Conservation (phyloP, 2,888 invertebrate species). For the Chironomus tentans region DNA sequence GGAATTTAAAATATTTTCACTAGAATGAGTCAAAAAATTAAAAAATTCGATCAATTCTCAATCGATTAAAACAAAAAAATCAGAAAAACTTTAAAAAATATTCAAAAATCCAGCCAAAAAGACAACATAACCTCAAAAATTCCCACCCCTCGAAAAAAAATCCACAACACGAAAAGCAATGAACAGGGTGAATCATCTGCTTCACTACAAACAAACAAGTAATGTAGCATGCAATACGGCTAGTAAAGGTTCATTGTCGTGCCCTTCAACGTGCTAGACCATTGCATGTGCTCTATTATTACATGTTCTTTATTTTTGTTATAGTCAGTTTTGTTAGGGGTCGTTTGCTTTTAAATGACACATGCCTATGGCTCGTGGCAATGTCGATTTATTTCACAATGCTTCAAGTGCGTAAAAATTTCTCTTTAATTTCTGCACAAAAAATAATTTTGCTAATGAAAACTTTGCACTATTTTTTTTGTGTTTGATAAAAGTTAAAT, state of each 20-base stretch:
- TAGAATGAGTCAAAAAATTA: no score
- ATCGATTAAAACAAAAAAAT: no score
- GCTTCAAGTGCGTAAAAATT: background rate
- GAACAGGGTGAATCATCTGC: constrained; percentile 20
- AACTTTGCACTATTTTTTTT: background rate
- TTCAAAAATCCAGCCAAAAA: background rate
- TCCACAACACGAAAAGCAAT: background rate
- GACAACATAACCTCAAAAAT: no score
- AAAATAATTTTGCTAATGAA: background rate
- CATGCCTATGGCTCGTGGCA: no score
- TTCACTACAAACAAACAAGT: no score
- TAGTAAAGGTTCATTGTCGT: constrained; percentile 7
- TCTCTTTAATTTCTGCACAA: background rate
- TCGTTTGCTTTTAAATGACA: background rate
- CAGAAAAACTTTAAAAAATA: background rate
- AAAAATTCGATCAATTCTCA: no score
- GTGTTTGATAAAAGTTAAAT: no score
- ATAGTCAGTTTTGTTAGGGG: background rate
- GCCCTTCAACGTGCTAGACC: constrained; percentile 14
- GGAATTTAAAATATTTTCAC: no score
- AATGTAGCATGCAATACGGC: background rate
- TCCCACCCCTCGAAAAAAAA: no score
- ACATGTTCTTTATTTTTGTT: background rate
- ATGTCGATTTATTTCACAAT: no score
- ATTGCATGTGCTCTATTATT: background rate